phyloP scores from a whole-genome alignment of 2,797 vertebrate species.

The Rousettus madagascariensis region DNA sequence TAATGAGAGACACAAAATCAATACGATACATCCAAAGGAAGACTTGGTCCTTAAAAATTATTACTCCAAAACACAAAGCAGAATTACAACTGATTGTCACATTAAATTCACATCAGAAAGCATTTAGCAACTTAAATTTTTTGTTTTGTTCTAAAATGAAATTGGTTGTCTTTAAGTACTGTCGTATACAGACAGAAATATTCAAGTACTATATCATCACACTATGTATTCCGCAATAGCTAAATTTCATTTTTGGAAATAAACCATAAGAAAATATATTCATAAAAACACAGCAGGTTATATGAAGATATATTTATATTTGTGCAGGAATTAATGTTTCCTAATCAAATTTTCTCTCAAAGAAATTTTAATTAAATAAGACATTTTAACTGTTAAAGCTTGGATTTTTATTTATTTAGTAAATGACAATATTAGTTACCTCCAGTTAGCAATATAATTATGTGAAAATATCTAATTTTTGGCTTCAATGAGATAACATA shows the following conservation, averaged over 20 bases:
- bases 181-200: not conserved
- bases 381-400: constrained; percentile 40
- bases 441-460: not conserved
- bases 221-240: not conserved
- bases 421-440: constrained; percentile 17
- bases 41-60: not conserved
- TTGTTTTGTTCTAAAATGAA: constrained; percentile 5
- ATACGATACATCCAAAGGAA: not conserved
- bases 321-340: not conserved
- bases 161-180: not conserved
- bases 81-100: not conserved
- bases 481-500: not conserved
- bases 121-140: not conserved
- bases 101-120: not conserved
- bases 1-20: not conserved
- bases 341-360: not conserved
- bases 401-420: constrained; percentile 1
- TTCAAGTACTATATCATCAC: not conserved
- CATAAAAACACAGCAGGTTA: not conserved
- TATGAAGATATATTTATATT: not conserved
- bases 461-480: constrained; percentile 30
- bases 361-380: constrained; percentile 19
- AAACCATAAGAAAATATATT: constrained; percentile 9
- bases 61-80: constrained; percentile 5
- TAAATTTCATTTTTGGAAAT: constrained; percentile 39